Conservation (phyloP, 2,113 vertebrate genomes). For the Leucosticte australis region DNA sequence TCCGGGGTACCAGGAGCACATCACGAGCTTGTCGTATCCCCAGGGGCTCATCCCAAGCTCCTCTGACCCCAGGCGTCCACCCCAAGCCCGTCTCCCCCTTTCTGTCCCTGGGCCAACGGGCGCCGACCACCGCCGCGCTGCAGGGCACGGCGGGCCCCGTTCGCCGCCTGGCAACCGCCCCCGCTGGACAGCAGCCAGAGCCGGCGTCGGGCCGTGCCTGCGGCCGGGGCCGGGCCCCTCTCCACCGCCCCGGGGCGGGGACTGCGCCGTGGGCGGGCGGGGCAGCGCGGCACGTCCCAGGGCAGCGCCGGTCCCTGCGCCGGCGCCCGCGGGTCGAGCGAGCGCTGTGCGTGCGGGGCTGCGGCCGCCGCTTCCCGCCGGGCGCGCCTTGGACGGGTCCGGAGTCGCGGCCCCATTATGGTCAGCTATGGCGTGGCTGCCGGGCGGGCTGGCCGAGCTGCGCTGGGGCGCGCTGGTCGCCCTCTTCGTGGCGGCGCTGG, state of each 20-base stretch:
- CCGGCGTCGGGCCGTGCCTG: background rate
- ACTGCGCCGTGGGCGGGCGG: too few relatives aligned
- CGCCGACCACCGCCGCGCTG: background rate
- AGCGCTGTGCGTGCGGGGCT: background rate
- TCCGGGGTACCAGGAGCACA: background rate
- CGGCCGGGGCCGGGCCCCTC: too few relatives aligned
- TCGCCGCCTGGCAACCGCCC: background rate
- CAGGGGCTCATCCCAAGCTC: too few relatives aligned
- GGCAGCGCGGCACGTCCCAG: too few relatives aligned
- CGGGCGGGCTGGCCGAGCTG: constrained; percentile 75
- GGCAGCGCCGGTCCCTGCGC: background rate
- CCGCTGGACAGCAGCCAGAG: background rate
- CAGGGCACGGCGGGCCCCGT: background rate
- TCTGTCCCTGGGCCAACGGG: background rate
- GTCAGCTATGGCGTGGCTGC: constrained; percentile 77
- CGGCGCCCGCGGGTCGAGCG: background rate
- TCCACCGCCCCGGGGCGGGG: too few relatives aligned
- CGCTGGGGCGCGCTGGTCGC: constrained; percentile 83
- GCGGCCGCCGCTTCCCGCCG: background rate
- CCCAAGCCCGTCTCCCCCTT: background rate
- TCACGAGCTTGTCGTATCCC: rapidly evolving
- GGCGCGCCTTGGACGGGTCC: background rate
- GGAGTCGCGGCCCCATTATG: background rate
- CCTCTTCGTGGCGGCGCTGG: constrained; percentile 80
- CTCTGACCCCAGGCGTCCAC: background rate